Evolutionary conservation across 2,888 invertebrate species (phyloP).

Genomic region (Trachelus tabidus): DNA sequence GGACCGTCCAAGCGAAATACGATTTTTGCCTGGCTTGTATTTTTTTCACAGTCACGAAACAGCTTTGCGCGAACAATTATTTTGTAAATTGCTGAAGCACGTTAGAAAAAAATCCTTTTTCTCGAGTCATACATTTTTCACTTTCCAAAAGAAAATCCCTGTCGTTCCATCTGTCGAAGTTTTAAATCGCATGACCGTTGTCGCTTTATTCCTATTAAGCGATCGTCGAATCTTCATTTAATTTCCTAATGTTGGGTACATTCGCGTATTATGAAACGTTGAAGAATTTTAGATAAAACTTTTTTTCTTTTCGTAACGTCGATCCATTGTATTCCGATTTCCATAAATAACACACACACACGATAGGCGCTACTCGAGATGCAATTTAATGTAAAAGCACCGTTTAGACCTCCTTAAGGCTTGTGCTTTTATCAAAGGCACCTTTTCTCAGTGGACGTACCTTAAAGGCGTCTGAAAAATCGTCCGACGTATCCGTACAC

Average conservation of each 20-base stretch:
- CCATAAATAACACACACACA: neutral
- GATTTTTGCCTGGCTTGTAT: neutral
- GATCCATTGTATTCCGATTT: slow-evolving; percentile 17
- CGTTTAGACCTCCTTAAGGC: neutral
- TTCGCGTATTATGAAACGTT: neutral
- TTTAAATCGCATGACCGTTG: too few species aligned
- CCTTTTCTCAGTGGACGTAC: neutral
- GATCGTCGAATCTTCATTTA: too few species aligned
- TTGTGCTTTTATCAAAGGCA: neutral
- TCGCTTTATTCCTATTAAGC: too few species aligned
- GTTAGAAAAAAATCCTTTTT: neutral
- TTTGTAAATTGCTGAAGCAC: neutral
- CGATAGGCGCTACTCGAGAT: slow-evolving; percentile 24
- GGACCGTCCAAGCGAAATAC: neutral
- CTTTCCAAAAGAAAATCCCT: too few species aligned
- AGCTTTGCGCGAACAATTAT: neutral
- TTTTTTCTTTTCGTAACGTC: slow-evolving; percentile 18
- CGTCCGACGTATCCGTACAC: neutral
- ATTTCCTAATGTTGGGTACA: too few species aligned
- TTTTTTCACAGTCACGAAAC: neutral
- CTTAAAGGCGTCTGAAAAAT: neutral
- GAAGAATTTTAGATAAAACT: neutral
- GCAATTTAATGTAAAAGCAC: slow-evolving; percentile 27
- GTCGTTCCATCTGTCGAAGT: too few species aligned
- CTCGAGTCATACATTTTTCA: too few species aligned